Conservation (phyloP, 2,113 vertebrate species). For the Hypanus sabinus region DNA sequence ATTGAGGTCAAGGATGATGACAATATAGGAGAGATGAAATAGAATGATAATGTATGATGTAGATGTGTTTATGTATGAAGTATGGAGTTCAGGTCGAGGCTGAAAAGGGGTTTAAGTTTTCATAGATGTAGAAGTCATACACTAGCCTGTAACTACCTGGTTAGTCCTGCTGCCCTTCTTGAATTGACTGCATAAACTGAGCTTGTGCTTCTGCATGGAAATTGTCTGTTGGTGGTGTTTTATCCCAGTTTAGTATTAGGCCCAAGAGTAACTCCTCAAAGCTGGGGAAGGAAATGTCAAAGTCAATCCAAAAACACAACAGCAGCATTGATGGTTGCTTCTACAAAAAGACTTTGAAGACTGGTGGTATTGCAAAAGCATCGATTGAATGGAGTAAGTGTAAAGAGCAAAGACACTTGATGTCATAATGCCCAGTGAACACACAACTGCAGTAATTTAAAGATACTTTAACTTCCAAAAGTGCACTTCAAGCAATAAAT, state of each 20-base stretch:
- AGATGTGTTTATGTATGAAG: background rate
- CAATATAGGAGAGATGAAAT: background rate
- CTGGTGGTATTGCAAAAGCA: background rate
- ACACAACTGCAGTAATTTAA: background rate
- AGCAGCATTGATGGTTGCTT: background rate
- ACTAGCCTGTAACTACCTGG: too few species aligned
- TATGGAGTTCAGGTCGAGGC: too few species aligned
- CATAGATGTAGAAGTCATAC: too few species aligned
- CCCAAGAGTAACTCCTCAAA: background rate
- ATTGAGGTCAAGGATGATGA: background rate
- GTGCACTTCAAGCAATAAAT: background rate
- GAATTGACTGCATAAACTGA: too few species aligned
- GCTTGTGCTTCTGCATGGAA: too few species aligned
- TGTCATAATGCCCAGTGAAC: background rate
- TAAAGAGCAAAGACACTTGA: background rate
- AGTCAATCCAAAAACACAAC: background rate
- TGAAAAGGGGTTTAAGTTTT: background rate
- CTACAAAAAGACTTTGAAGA: background rate
- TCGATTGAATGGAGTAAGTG: background rate
- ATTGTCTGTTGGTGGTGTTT: background rate
- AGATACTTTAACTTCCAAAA: background rate
- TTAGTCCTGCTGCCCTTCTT: too few species aligned
- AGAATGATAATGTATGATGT: background rate
- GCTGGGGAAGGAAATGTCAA: background rate
- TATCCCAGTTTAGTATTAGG: background rate